Conservation (phyloP, 2,888 invertebrate genomes). For the Pristionchus fissidentatus region DNA sequence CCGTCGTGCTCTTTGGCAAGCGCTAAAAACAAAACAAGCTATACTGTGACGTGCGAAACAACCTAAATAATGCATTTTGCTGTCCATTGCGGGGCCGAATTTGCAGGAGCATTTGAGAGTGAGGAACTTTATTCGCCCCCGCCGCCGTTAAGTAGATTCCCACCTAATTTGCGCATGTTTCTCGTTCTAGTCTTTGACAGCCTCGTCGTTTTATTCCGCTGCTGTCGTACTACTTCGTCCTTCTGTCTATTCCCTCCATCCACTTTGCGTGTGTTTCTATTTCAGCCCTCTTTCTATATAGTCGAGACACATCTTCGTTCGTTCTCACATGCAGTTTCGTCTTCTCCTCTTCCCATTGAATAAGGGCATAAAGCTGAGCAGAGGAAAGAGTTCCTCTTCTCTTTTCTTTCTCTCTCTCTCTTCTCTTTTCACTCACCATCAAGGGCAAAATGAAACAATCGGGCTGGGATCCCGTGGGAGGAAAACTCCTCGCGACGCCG, state of each 20-base stretch:
- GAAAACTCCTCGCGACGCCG: constrained; percentile 31
- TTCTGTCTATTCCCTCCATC: constrained; percentile 1
- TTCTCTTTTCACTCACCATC: not conserved
- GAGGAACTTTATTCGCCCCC: not conserved
- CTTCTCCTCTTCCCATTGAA: constrained; percentile 19
- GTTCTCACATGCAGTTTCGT: constrained; percentile 18
- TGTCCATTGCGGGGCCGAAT: not conserved
- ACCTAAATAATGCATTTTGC: too few species aligned
- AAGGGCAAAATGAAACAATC: constrained; percentile 36
- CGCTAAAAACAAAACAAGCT: too few species aligned
- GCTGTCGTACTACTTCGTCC: constrained; percentile 35
- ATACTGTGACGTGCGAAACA: too few species aligned
- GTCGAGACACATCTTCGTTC: constrained; percentile 3
- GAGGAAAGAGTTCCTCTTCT: not conserved
- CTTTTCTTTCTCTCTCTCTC: not conserved
- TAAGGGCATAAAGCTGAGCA: constrained; percentile 38
- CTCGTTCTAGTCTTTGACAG: not conserved
- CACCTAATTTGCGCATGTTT: not conserved
- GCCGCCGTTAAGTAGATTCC: not conserved
- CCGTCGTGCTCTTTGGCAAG: too few species aligned
- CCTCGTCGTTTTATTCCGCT: not conserved
- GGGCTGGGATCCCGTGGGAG: constrained; percentile 39
- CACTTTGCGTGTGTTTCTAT: not conserved
- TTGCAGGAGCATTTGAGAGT: not conserved
- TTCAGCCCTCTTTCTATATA: not conserved